Percentiles rank a stretch among this genome's conserved stretches.
Conservation (phyloP, 2,797 vertebrate species). For the Rhinatrema bivittatum region DNA sequence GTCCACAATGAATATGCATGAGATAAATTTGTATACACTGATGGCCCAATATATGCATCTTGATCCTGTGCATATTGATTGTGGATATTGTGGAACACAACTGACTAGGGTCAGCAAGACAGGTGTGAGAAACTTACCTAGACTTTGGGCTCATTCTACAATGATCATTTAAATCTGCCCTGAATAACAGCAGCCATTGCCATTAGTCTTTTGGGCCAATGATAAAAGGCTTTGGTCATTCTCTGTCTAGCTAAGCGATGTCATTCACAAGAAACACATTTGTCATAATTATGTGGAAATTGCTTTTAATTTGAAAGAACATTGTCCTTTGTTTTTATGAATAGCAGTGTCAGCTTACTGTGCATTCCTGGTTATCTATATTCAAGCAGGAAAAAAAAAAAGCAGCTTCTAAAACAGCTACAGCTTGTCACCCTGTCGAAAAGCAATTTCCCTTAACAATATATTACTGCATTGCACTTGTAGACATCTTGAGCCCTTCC, state of each 20-base stretch:
- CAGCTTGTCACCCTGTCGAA: constrained; percentile 27
- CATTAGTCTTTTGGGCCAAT: not conserved
- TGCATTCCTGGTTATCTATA: not conserved
- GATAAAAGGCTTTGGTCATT: not conserved
- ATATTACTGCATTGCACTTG: not conserved
- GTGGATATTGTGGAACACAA: no score
- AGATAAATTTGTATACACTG: no score
- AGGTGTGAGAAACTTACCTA: no score
- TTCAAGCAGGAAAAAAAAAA: constrained; percentile 7
- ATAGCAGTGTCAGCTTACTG: not conserved
- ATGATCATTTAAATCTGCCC: no score
- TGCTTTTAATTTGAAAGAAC: not conserved
- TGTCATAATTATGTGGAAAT: constrained; percentile 2
- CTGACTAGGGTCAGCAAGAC: no score
- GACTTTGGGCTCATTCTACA: no score
- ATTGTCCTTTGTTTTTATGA: not conserved
- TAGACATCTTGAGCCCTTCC: constrained; percentile 7
- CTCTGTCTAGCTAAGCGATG: not conserved
- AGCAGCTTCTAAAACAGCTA: constrained; percentile 22
- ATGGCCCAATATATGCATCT: no score
- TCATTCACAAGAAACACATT: not conserved
- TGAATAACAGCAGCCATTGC: not conserved
- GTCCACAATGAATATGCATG: no score
- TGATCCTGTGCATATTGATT: no score
- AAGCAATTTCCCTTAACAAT: constrained; percentile 16